Conservation (phyloP, 2,888 invertebrate species). For the Lagria hirta region DNA sequence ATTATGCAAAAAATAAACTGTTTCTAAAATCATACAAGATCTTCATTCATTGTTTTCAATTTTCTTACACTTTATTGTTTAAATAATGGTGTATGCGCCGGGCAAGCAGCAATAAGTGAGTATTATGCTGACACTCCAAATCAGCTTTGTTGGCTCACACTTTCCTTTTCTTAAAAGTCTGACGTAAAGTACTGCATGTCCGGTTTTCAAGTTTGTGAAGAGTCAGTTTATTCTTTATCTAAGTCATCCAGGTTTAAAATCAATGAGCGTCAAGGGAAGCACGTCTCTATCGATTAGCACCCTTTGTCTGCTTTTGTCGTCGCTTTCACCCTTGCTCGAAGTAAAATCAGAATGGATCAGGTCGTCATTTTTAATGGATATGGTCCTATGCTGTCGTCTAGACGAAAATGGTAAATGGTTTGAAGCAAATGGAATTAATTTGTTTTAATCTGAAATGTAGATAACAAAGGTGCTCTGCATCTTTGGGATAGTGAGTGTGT, state of each 20-base stretch:
- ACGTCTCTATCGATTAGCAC: slow-evolving; percentile 39
- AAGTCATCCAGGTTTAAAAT: slow-evolving; percentile 26
- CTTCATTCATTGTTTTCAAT: slow-evolving; percentile 3
- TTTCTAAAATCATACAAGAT: background rate
- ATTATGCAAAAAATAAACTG: slow-evolving; percentile 1
- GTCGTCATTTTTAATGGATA: slow-evolving; percentile 14
- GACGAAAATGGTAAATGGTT: too few species aligned
- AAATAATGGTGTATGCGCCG: slow-evolving; percentile 27
- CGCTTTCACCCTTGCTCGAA: slow-evolving; percentile 18
- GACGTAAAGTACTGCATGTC: too few species aligned
- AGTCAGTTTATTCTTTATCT: slow-evolving; percentile 20
- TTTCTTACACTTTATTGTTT: too few species aligned
- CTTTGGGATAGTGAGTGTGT: too few species aligned
- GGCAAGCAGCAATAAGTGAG: slow-evolving; percentile 6
- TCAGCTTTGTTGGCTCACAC: too few species aligned
- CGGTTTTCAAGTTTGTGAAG: too few species aligned
- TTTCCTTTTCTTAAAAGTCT: too few species aligned
- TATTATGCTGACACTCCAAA: too few species aligned
- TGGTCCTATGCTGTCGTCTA: slow-evolving; percentile 9
- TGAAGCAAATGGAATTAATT: background rate
- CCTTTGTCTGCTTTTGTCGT: slow-evolving; percentile 34
- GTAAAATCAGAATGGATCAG: slow-evolving; percentile 8
- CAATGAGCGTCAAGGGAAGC: slow-evolving; percentile 25
- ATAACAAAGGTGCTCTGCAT: too few species aligned
- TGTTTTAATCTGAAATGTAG: too few species aligned